A percentile compares a stretch with the other conserved stretches of the same genome.
These are phyloP conservation scores for Paramormyrops kingsleyae DNA, from an alignment of 2,113 vertebrate species.

Conservation along the genomic window DNA sequence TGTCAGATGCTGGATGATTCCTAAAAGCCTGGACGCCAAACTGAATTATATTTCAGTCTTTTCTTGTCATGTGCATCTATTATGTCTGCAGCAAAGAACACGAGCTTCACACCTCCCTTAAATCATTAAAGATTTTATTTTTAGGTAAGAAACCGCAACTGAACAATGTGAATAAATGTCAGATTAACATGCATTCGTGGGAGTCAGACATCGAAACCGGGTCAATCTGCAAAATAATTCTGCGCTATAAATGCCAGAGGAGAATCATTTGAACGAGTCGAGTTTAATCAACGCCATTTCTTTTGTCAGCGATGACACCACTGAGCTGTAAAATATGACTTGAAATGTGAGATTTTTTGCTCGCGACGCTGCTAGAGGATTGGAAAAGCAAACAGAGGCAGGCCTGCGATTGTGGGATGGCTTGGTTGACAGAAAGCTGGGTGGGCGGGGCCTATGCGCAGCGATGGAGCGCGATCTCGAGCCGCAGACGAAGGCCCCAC, in stretches of 20 bases:
- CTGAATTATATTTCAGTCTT: background rate
- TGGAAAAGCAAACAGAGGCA: background rate
- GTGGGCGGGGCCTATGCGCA: background rate
- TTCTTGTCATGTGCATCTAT: background rate
- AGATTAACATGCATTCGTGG: background rate
- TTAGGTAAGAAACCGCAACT: background rate
- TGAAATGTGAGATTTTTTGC: background rate
- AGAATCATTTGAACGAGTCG: background rate
- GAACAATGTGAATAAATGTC: background rate
- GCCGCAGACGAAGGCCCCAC: background rate
- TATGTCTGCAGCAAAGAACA: background rate
- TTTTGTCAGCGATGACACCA: background rate
- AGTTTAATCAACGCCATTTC: background rate
- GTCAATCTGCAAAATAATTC: background rate
- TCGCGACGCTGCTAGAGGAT: background rate
- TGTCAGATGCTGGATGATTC: conserved; percentile 7
- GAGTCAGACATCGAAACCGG: background rate
- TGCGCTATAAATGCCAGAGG: background rate
- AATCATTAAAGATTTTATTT: background rate
- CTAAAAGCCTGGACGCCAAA: background rate
- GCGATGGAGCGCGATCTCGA: background rate
- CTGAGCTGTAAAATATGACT: background rate
- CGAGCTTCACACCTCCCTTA: background rate
- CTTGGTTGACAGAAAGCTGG: background rate
- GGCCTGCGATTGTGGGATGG: background rate